Evolutionary conservation across 2,797 vertebrate genomes (phyloP), one percentile per base, ranked within the genome.

Genomic region (Etheostoma nigrum): DNA sequence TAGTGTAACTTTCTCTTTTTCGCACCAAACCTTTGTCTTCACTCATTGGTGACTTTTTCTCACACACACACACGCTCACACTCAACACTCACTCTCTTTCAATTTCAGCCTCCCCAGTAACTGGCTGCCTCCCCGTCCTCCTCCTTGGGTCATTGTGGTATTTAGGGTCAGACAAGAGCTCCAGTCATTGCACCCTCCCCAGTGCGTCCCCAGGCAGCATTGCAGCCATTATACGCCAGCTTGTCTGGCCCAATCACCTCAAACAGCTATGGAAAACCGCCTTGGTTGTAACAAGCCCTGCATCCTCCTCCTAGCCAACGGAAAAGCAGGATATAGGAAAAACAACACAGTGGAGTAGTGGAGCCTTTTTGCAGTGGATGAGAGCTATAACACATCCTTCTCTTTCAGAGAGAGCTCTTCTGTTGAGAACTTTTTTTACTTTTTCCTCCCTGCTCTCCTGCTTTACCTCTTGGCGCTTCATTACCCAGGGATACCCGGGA

Each of bases 121-220:
- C 74, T 90, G 91, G 89, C 91, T 91, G 90, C 94, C 92, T 94
- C 89, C 48, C 65, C 81, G 91, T 94, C 84, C 75, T 90, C 91
- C 93, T 93, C 86, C 79, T 79, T 90, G 91, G 94, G 94, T 94
- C 86, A 94, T 92, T 95, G 83, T 95, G 96, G 96, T 95, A 96
- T 96, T 96, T 85, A 21, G 85, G 94, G 93, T 95, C 96, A 96
- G 94, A 96, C 96, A 95, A 95, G 92, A 94, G 94, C 91, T 91
- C 87, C 90, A 96, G 95, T 96, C 95, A 95, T 94, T 78, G 89
- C 80, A 21, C 88, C 93, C 95, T 95, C 95, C 92, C 92, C 27
- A 23, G 87, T 84, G 91, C 92, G 94, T 93, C 94, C 36, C 80
- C 71, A 91, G 66, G 91, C 94, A 88, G 81, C 68, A 15, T 88